Evolutionary conservation across 2,888 invertebrate species (phyloP).

Genomic region (Acanthopleura granulata): DNA sequence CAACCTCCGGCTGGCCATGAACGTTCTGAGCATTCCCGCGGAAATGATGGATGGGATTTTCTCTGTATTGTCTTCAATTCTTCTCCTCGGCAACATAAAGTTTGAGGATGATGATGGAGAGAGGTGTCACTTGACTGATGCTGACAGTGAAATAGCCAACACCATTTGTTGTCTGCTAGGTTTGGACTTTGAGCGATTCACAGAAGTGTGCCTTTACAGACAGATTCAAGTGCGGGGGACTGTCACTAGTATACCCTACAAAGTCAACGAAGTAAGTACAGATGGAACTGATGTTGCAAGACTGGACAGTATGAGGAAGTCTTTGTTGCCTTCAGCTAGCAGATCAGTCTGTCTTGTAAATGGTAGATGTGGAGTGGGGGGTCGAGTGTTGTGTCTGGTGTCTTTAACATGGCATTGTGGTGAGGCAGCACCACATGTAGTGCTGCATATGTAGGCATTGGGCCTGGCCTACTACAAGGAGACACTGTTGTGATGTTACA

Average conservation of each 20-base stretch:
- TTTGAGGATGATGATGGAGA: conserved; percentile 62
- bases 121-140: conserved; percentile 51
- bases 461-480: too few species aligned
- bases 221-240: conserved; percentile 62
- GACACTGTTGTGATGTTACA: too few species aligned
- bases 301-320: too few species aligned
- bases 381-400: too few species aligned
- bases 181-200: conserved; percentile 48
- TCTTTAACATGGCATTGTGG: too few species aligned
- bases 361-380: too few species aligned
- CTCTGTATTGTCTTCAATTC: conserved; percentile 54
- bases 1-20: conserved; percentile 58
- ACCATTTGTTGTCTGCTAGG: conserved; percentile 55
- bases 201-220: conserved; percentile 48
- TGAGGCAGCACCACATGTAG: too few species aligned
- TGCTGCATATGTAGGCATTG: too few species aligned
- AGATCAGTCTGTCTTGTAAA: too few species aligned
- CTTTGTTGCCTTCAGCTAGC: too few species aligned
- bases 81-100: conserved; percentile 57
- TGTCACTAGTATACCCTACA: conserved; percentile 60
- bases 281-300: too few species aligned
- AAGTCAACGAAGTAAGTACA: conserved; percentile 57
- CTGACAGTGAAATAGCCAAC: conserved; percentile 46
- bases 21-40: conserved; percentile 53
- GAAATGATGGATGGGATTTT: conserved; percentile 59